These are phyloP conservation scores for Drosophila teissieri DNA, from an alignment of 1,140 invertebrate species.

Conservation along the genomic window DNA sequence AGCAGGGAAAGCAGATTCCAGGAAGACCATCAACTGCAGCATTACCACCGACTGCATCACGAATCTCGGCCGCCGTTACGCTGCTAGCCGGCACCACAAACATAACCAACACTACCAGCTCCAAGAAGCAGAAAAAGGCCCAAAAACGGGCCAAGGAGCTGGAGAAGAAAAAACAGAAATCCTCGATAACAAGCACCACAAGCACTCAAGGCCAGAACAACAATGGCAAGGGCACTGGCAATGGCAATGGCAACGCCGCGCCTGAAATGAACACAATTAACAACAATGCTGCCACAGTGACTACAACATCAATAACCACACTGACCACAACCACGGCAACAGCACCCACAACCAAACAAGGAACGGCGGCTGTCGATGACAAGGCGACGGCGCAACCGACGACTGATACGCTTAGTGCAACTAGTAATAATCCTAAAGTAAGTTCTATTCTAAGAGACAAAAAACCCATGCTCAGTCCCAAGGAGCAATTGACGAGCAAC, in stretches of 20 bases:
- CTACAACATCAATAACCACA: slow-evolving; percentile 17
- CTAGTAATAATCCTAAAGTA: slow-evolving; percentile 79
- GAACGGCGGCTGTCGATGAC: slow-evolving; percentile 42
- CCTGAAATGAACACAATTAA: slow-evolving; percentile 14
- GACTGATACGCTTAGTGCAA: slow-evolving; percentile 81
- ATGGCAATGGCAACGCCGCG: slow-evolving; percentile 8
- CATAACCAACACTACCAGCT: slow-evolving; percentile 8
- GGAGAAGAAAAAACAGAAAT: slow-evolving; percentile 69
- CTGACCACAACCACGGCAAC: slow-evolving; percentile 19
- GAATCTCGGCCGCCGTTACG: slow-evolving; percentile 28
- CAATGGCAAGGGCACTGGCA: slow-evolving; percentile 33
- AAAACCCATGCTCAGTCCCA: slow-evolving; percentile 34
- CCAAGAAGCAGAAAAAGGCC: slow-evolving; percentile 53
- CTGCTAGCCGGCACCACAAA: slow-evolving; percentile 19
- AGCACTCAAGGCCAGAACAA: slow-evolving; percentile 13
- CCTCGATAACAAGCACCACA: slow-evolving; percentile 22
- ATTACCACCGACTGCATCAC: slow-evolving; percentile 4
- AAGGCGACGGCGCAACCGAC: slow-evolving; percentile 49
- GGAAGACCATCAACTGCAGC: slow-evolving; percentile 10
- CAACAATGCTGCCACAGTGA: slow-evolving; percentile 3
- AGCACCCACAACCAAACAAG: slow-evolving; percentile 38
- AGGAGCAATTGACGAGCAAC: slow-evolving; percentile 33
- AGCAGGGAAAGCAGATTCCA: slow-evolving; percentile 16
- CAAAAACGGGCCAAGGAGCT: slow-evolving; percentile 63
- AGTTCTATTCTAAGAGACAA: slow-evolving; percentile 76